Base-by-base conservation (phyloP, 2,113 vertebrate genomes). In the Urocolius indicus region DNA sequence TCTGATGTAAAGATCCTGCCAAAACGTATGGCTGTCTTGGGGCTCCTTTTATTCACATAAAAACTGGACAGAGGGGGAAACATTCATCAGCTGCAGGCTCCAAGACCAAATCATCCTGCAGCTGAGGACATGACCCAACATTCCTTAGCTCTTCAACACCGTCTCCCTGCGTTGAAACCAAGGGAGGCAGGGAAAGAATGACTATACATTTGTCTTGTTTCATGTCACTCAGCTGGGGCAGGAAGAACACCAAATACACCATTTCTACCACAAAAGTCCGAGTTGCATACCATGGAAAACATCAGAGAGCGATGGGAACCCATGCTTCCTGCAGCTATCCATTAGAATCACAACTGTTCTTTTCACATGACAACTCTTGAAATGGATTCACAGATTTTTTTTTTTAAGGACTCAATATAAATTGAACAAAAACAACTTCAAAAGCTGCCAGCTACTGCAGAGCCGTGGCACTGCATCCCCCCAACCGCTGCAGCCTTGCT, bases 341-440 rank as follows among this genome's bases (percentile, higher is more conserved):
- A n/a, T 1, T 2, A 30, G 45, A 69, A 88, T 5, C 2, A 48
- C 4, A 36, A 10, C 0, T 5, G 5, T 7, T 11, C 9, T 9
- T 16, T 69, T 38, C 11, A 61, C 5, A 66, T 51, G 2, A 41
- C 16, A 61, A 30, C 4, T 9, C 77, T 32, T 63, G 3, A 77
- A 85, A 65, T 11, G 0, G 8, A 81, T 59, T 59, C 8, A 38
- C 19, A 52, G 13, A 21, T 10, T 59, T 17, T 43, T 36, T n/a
- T n/a, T 51, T 43, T 43, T 6, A 49, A 49, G 2, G 84, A 49
- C 16, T 49, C 3, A 36, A 11, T 1, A 8, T 11, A 11, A 65
- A 73, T 6, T 9, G 3, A 13, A 75, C 4, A 26, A n/a, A 63
- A 19, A 24, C 2, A 4, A 13, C 13, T 34, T n/a, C 13, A 13